These are phyloP conservation scores for Tiliqua scincoides DNA, from an alignment of 2,113 vertebrate species.

Conservation along the genomic window DNA sequence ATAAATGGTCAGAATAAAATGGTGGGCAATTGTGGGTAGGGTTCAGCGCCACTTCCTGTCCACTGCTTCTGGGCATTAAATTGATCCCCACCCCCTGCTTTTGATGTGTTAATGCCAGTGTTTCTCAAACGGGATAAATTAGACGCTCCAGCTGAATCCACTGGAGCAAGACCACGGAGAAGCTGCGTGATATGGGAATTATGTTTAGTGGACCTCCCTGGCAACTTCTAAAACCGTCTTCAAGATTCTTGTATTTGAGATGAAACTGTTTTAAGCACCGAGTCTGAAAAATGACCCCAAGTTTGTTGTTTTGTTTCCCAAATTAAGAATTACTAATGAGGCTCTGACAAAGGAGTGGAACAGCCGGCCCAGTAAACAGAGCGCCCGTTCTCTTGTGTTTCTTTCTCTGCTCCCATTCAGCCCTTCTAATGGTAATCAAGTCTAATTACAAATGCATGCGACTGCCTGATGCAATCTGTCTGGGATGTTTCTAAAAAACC, in stretches of 20 bases:
- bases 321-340: conserved; percentile 23
- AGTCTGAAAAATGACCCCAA: conserved; percentile 34
- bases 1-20: conserved; percentile 31
- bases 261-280: conserved; percentile 3
- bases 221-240: neutral
- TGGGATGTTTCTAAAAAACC: conserved; percentile 74
- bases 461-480: conserved; percentile 77
- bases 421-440: conserved; percentile 86
- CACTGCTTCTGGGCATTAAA: neutral
- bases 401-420: conserved; percentile 72
- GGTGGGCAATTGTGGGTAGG: neutral
- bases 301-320: conserved; percentile 7
- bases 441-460: conserved; percentile 91
- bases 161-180: neutral
- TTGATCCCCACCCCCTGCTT: neutral
- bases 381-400: conserved; percentile 52
- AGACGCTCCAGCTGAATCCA: neutral
- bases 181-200: neutral
- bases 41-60: neutral
- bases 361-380: neutral
- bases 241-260: neutral
- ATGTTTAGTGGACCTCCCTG: neutral
- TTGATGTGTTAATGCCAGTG: neutral
- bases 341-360: neutral
- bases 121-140: neutral